A percentile compares a stretch with the other conserved stretches of the same genome.
Conservation (phyloP, 2,888 invertebrate species). For the Dolichopus griseipennis region DNA sequence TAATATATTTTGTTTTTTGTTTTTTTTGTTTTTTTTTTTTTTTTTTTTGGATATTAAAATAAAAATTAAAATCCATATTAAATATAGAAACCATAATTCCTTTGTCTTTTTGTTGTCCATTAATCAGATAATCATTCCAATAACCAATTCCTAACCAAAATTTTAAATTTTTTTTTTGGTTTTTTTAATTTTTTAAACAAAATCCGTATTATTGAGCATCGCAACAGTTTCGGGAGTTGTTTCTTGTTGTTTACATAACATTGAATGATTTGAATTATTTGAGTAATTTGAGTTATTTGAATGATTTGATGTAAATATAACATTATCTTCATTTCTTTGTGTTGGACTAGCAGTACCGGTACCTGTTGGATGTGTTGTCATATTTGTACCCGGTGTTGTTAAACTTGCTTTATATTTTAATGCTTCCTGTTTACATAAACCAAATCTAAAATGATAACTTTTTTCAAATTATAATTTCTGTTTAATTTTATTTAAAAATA, state of each 20-base stretch:
- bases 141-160: no score
- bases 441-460: slow-evolving; percentile 42
- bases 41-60: no score
- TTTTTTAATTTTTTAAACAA: slow-evolving; percentile 28
- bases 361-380: slow-evolving; percentile 25
- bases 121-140: no score
- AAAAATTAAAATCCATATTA: no score
- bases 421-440: slow-evolving; percentile 46
- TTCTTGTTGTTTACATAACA: slow-evolving; percentile 7
- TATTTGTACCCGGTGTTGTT: slow-evolving; percentile 33
- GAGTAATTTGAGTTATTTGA: slow-evolving; percentile 25
- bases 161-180: no score
- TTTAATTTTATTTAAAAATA: not conserved
- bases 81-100: no score
- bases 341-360: not conserved
- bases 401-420: slow-evolving; percentile 45
- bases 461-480: not conserved
- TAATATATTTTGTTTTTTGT: no score
- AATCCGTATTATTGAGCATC: slow-evolving; percentile 36
- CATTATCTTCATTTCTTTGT: not conserved
- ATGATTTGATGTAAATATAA: slow-evolving; percentile 22
- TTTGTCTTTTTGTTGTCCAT: no score
- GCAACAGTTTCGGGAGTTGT: slow-evolving; percentile 28
- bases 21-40: no score
- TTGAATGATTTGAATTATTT: slow-evolving; percentile 14